These are phyloP conservation scores for Capricornis sumatraensis DNA, from an alignment of 2,113 vertebrate species.

Conservation along the genomic window DNA sequence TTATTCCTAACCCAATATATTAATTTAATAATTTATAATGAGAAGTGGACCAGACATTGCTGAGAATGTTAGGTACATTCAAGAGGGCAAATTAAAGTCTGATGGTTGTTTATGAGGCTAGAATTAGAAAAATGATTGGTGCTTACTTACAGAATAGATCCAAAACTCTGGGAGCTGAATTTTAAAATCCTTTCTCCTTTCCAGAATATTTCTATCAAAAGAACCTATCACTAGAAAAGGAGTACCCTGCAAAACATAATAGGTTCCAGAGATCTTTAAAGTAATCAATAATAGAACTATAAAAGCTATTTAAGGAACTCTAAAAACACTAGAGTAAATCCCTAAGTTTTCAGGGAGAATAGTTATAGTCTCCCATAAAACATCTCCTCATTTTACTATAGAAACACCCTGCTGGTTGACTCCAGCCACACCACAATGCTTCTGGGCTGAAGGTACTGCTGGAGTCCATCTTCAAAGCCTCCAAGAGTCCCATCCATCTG, in stretches of 20 bases:
- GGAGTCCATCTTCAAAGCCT: neutral
- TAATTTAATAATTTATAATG: neutral
- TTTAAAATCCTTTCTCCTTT: neutral
- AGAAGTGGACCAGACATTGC: neutral
- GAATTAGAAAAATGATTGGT: neutral
- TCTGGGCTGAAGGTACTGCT: neutral
- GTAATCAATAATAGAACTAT: neutral
- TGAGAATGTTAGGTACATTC: neutral
- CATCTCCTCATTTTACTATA: neutral
- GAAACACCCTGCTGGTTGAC: neutral
- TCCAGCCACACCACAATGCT: neutral
- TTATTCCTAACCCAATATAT: neutral
- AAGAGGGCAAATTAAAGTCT: neutral
- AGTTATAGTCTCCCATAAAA: neutral
- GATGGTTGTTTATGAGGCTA: neutral
- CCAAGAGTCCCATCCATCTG: neutral
- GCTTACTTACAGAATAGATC: neutral
- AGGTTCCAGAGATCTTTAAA: neutral
- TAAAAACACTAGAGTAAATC: neutral
- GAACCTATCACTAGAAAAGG: neutral
- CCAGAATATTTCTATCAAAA: slow-evolving; percentile 19
- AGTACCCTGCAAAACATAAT: neutral
- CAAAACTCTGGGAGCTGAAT: neutral
- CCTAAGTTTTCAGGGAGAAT: neutral
- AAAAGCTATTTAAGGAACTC: neutral